A percentile compares a stretch with the other conserved stretches of the same genome.
These are phyloP conservation scores for Galleria mellonella DNA, from an alignment of 1,140 invertebrate species.

Conservation along the genomic window DNA sequence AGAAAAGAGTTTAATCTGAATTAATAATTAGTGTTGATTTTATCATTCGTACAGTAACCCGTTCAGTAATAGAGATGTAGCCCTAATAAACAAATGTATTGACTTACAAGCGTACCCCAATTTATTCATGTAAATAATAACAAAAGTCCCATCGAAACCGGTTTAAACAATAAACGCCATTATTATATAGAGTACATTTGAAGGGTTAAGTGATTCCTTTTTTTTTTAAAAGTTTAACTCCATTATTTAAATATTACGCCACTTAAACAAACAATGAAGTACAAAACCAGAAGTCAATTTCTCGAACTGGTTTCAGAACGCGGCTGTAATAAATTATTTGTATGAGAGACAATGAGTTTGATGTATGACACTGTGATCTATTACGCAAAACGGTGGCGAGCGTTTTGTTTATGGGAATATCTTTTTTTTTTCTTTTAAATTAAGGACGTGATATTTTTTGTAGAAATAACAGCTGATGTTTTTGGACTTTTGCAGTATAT, in stretches of 20 bases:
- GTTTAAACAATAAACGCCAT: conserved; percentile 2
- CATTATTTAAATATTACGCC: conserved; percentile 57
- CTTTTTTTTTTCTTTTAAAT: conserved; percentile 23
- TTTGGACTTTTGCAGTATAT: too few relatives aligned
- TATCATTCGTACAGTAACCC: too few relatives aligned
- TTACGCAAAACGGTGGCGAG: conserved; percentile 19
- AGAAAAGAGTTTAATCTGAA: too few relatives aligned
- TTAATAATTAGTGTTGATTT: too few relatives aligned
- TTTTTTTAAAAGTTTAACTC: conserved; percentile 21
- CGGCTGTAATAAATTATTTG: conserved; percentile 32
- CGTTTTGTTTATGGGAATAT: conserved; percentile 39
- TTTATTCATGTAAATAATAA: not conserved
- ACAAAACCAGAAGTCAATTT: conserved; percentile 56
- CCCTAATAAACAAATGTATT: too few relatives aligned
- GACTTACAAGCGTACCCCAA: too few relatives aligned
- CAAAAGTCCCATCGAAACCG: conserved; percentile 2
- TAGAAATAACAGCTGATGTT: too few relatives aligned
- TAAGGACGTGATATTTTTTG: too few relatives aligned
- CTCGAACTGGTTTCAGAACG: conserved; percentile 26
- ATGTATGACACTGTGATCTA: conserved; percentile 20
- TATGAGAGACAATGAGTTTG: conserved; percentile 31
- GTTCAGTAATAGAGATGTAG: too few relatives aligned
- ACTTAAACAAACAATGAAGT: conserved; percentile 41
- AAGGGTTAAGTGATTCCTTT: conserved; percentile 20
- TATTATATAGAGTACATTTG: conserved; percentile 6